These are phyloP conservation scores for Drosophila mojavensis DNA, from an alignment of 1,140 invertebrate species.

Conservation along the genomic window DNA sequence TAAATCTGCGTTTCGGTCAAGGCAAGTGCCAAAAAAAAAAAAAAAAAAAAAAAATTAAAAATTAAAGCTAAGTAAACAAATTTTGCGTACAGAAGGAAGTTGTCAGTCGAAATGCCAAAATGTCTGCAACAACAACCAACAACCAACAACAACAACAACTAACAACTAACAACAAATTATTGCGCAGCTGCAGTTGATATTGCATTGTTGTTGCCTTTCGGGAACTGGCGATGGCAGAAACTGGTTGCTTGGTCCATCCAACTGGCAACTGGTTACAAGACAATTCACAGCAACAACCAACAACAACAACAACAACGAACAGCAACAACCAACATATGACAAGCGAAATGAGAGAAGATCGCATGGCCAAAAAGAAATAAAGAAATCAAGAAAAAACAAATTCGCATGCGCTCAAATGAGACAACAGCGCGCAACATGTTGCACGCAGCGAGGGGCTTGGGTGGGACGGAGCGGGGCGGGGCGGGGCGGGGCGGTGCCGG, in stretches of 20 bases:
- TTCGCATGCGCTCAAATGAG: conserved; percentile 9
- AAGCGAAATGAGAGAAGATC: conserved; percentile 26
- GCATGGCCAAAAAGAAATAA: conserved; percentile 11
- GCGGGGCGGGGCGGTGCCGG: neutral
- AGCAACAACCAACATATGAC: conserved; percentile 27
- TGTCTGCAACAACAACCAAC: conserved; percentile 17
- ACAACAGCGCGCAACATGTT: conserved; percentile 36
- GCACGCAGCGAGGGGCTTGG: conserved; percentile 16
- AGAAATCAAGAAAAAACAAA: neutral
- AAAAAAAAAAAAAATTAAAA: too few relatives aligned
- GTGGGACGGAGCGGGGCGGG: neutral
- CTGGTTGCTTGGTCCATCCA: conserved; percentile 12
- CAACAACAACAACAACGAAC: conserved; percentile 26
- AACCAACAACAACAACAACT: conserved; percentile 31
- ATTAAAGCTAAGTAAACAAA: neutral
- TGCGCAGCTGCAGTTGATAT: conserved; percentile 23
- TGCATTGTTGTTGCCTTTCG: neutral
- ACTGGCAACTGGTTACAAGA: conserved; percentile 33
- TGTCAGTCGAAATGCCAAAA: conserved; percentile 38
- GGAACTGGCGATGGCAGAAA: conserved; percentile 13
- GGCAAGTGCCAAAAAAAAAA: neutral
- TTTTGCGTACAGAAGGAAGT: conserved; percentile 13
- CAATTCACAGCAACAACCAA: conserved; percentile 17
- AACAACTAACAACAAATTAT: conserved; percentile 26
- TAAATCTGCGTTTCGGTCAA: conserved; percentile 9